Evolutionary conservation across 2,113 vertebrate genomes (phyloP), one percentile per base, ranked within the genome.

Genomic region (Oreochromis aureus): DNA sequence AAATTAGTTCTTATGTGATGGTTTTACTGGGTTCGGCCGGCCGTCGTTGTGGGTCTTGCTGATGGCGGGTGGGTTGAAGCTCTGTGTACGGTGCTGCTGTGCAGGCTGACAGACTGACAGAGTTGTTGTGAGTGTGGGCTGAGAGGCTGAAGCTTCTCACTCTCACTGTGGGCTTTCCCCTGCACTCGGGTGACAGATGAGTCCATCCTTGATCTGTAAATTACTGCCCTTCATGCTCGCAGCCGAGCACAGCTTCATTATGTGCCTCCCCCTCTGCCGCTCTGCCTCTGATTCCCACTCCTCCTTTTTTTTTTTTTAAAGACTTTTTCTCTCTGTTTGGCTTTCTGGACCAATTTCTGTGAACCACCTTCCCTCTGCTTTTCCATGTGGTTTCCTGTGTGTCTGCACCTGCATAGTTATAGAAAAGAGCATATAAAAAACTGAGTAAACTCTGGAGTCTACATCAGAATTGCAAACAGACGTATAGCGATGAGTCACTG

Each of bases 141-240:
- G 16, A 76, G 24, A 76, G 36, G 71, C 69, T 63, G 73, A 58
- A 78, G 79, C 13, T 39, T 81, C 71, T 87, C 82, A 10, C 79
- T 87, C 63, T 4, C 10, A 2, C 83, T 88, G 58, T 84, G 80
- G 84, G 59, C 55, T 89, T 89, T 83, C 48, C 91, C 46, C 76
- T 36, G 78, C 84, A 7, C 86, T 61, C n/a, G 1, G 9, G 48
- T 54, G 86, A 86, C 82, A 87, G 83, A 90, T 89, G 80, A 78
- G 24, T 83, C 76, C 76, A 59, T 90, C 79, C 85, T 91, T 89
- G 82, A 88, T 89, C 82, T 81, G 63, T 88, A 85, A 89, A 93
- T 92, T 85, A 87, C 89, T 86, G 87, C 83, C 89, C 87, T 91
- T 89, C 89, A 88, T 71, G 51, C 83, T 84, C 3, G 13, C 48